phyloP scores from a whole-genome alignment of 2,797 vertebrate species.

The Pseudochirops corinnae region DNA sequence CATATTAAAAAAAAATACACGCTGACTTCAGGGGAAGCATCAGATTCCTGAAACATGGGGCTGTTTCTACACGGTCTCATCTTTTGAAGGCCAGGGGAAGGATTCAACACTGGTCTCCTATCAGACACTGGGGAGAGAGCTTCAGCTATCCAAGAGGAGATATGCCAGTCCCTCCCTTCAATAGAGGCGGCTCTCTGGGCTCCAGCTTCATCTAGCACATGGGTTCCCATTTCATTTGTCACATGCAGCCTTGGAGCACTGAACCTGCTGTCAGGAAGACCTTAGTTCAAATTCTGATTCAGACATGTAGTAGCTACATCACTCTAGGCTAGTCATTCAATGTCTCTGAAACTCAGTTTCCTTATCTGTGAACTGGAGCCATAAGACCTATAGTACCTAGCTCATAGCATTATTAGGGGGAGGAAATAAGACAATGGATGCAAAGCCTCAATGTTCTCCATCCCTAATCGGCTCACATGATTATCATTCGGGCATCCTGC shows the following conservation, averaged over 20 bases:
- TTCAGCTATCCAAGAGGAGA: not conserved
- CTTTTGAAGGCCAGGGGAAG: not conserved
- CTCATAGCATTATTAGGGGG: not conserved
- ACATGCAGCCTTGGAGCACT: not conserved
- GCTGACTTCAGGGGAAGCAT: fast-evolving
- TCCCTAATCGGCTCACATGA: not conserved
- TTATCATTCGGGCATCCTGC: not conserved
- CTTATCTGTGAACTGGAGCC: not conserved
- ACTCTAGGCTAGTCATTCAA: not conserved
- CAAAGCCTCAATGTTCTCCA: not conserved
- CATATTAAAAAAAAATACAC: not conserved
- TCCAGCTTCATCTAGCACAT: no score
- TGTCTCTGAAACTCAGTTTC: not conserved
- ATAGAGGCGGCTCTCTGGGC: not conserved
- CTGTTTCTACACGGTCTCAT: not conserved
- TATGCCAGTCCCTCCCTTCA: not conserved
- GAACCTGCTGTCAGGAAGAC: not conserved
- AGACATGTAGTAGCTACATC: not conserved
- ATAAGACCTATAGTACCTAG: not conserved
- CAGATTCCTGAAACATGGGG: fast-evolving
- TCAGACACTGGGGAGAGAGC: not conserved
- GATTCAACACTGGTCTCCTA: not conserved
- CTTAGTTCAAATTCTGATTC: not conserved
- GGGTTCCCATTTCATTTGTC: not conserved
- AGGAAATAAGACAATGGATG: not conserved